Percentiles rank a stretch among this genome's conserved stretches.
These are phyloP conservation scores for Calephelis nemesis DNA, from an alignment of 1,140 invertebrate species.

Conservation along the genomic window DNA sequence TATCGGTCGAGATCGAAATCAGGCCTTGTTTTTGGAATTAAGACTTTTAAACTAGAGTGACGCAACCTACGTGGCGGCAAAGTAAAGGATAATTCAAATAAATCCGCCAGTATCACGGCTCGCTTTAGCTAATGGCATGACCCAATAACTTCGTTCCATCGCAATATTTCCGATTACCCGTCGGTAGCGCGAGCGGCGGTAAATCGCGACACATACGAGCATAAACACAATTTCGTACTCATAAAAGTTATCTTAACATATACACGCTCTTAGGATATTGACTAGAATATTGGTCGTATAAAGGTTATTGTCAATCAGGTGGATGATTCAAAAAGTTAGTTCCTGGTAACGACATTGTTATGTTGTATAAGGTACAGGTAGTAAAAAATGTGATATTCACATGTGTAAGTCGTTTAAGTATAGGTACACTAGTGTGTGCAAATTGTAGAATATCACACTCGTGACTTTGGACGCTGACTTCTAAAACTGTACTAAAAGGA, in stretches of 20 bases:
- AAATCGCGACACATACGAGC: conserved; percentile 60
- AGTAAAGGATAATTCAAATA: too few species aligned
- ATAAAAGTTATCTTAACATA: conserved; percentile 67
- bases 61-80: too few species aligned
- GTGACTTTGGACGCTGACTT: too few species aligned
- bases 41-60: too few species aligned
- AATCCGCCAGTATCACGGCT: background rate
- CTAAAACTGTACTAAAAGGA: too few species aligned
- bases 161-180: conserved; percentile 70
- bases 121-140: conserved; percentile 28
- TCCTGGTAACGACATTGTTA: conserved; percentile 33
- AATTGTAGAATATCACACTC: too few species aligned
- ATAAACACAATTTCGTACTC: conserved; percentile 75
- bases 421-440: too few species aligned
- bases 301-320: conserved; percentile 52
- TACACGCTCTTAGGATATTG: conserved; percentile 28
- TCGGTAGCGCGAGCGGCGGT: conserved; percentile 41
- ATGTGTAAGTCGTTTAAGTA: too few species aligned
- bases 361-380: background rate
- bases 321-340: conserved; percentile 40
- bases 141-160: conserved; percentile 50
- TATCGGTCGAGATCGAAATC: too few species aligned
- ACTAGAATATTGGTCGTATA: conserved; percentile 32
- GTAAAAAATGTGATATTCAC: conserved; percentile 2
- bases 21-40: too few species aligned